phyloP scores from a whole-genome alignment of 2,888 invertebrate genomes.

The Nemotelus nigrinus region DNA sequence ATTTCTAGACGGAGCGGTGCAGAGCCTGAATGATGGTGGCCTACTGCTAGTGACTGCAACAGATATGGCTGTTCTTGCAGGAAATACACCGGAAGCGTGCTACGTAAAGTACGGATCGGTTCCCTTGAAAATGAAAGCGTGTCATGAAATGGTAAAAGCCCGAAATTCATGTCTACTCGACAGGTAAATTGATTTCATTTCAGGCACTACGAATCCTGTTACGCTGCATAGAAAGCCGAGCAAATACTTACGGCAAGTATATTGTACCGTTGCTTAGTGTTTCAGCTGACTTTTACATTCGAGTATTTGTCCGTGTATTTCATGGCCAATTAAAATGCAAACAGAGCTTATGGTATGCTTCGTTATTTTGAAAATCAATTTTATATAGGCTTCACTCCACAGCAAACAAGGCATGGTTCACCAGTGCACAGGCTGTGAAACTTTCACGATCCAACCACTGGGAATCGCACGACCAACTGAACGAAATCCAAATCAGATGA shows the following conservation, averaged over 20 bases:
- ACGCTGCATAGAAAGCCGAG: slow-evolving; percentile 89
- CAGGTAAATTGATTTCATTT: slow-evolving; percentile 3
- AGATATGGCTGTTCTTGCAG: slow-evolving; percentile 95
- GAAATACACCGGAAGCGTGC: slow-evolving; percentile 95
- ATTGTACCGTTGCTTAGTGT: slow-evolving; percentile 90
- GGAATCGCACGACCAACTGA: slow-evolving; percentile 72
- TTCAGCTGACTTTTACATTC: slow-evolving; percentile 95
- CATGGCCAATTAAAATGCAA: slow-evolving; percentile 87
- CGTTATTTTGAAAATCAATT: neutral
- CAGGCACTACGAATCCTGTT: slow-evolving; percentile 92
- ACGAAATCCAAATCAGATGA: slow-evolving; percentile 69
- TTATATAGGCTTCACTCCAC: neutral
- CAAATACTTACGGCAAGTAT: slow-evolving; percentile 91
- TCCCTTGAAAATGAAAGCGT: slow-evolving; percentile 84
- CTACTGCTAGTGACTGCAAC: slow-evolving; percentile 95
- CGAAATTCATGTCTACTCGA: neutral
- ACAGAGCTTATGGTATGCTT: slow-evolving; percentile 76
- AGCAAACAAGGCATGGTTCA: slow-evolving; percentile 89
- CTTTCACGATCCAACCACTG: slow-evolving; percentile 79
- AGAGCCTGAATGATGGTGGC: slow-evolving; percentile 83
- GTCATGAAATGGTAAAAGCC: slow-evolving; percentile 89
- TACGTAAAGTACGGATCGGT: slow-evolving; percentile 92
- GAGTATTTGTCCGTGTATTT: slow-evolving; percentile 89
- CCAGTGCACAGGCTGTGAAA: slow-evolving; percentile 91
- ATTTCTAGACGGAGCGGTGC: slow-evolving; percentile 91